Percentiles rank a stretch among this genome's conserved stretches.
phyloP scores from a whole-genome alignment of 2,113 vertebrate genomes.

The Cacatua alba region DNA sequence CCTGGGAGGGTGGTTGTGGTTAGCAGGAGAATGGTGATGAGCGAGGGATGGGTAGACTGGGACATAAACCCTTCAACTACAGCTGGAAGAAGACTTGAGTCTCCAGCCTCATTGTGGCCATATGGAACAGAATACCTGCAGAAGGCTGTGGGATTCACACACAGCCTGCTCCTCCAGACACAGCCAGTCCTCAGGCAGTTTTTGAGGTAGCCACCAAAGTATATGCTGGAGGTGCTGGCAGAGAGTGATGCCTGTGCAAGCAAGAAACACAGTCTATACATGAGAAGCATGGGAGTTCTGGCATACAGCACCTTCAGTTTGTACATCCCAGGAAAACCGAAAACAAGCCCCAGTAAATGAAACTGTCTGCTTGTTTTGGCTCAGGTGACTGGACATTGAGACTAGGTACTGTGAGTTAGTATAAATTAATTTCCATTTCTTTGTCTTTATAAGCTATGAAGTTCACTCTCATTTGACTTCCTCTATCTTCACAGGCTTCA shows the following conservation, averaged over 20 bases:
- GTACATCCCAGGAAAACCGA: neutral
- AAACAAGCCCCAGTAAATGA: neutral
- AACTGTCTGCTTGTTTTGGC: neutral
- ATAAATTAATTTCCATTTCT: neutral
- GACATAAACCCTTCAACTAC: neutral
- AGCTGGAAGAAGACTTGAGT: neutral
- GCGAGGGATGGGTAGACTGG: neutral
- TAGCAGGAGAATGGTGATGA: neutral
- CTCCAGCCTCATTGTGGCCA: neutral
- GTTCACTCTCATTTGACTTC: neutral
- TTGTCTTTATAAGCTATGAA: neutral
- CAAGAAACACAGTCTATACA: neutral
- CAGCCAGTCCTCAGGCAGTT: neutral
- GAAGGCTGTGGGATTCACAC: neutral
- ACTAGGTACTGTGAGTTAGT: neutral
- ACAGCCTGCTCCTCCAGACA: neutral
- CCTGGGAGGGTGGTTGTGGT: neutral
- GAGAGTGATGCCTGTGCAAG: neutral
- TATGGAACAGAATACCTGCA: neutral
- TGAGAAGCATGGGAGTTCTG: neutral
- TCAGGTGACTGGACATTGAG: neutral
- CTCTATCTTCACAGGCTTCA: neutral
- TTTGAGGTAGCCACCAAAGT: constrained; percentile 4
- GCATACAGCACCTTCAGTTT: neutral
- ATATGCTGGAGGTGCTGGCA: neutral